Evolutionary conservation across 2,797 vertebrate genomes (phyloP).

Genomic region (Myotis vivesi): DNA sequence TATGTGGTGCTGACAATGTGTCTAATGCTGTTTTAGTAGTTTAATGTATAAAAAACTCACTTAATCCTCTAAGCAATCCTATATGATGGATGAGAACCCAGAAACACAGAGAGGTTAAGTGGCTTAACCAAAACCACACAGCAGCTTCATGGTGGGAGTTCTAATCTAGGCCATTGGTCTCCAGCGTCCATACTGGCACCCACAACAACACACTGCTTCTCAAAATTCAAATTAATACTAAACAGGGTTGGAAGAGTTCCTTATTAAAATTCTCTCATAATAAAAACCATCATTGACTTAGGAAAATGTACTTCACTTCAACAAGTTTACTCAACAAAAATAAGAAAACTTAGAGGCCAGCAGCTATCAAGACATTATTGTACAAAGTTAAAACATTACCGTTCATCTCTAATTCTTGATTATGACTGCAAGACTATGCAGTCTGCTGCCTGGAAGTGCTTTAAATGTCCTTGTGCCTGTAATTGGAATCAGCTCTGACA

Average conservation of each 20-base stretch:
- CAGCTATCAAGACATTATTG: not conserved
- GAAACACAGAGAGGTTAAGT: not conserved
- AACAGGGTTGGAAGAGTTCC: not conserved
- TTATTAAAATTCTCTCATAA: constrained; percentile 26
- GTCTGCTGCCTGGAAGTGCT: not conserved
- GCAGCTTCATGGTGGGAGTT: not conserved
- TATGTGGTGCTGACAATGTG: not conserved
- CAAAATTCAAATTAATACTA: not conserved
- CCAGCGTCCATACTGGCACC: not conserved
- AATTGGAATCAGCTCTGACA: not conserved
- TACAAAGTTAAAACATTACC: not conserved
- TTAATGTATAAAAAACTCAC: not conserved
- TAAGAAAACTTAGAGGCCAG: not conserved
- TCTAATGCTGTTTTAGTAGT: not conserved
- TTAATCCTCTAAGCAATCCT: not conserved
- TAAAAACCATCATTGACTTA: not conserved
- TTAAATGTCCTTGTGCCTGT: not conserved
- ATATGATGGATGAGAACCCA: not conserved
- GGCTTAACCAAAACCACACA: not conserved
- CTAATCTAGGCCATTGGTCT: not conserved
- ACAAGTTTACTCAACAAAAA: not conserved
- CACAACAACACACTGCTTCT: not conserved
- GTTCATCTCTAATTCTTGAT: not conserved
- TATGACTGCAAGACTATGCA: not conserved
- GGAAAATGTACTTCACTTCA: not conserved